Percentiles rank a stretch among this genome's conserved stretches.
Conservation (phyloP, 2,888 invertebrate species). For the Atethmia centrago region DNA sequence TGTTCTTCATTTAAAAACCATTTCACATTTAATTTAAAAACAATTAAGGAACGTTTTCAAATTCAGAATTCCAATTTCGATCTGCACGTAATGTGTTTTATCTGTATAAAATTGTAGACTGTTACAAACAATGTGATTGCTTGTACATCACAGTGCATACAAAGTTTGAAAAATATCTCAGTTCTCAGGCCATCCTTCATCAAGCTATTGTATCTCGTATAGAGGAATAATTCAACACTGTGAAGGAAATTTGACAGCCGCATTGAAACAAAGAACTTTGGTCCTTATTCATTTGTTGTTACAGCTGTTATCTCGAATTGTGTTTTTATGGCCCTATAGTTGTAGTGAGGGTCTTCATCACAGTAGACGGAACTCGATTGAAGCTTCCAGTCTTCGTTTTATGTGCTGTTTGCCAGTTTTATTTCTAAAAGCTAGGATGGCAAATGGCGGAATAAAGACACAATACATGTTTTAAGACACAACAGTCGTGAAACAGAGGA, state of each 20-base stretch:
- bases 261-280: slow-evolving; percentile 50
- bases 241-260: slow-evolving; percentile 62
- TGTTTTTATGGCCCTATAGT: slow-evolving; percentile 45
- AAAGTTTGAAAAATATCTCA: slow-evolving; percentile 55
- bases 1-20: slow-evolving; percentile 10
- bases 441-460: slow-evolving; percentile 54
- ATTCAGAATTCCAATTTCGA: slow-evolving; percentile 28
- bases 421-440: slow-evolving; percentile 48
- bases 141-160: slow-evolving; percentile 37
- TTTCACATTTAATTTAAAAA: slow-evolving; percentile 23
- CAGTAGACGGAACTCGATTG: slow-evolving; percentile 57
- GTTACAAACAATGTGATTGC: slow-evolving; percentile 35
- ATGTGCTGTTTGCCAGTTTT: slow-evolving; percentile 59
- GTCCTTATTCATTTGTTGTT: slow-evolving; percentile 28
- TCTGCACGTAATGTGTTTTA: slow-evolving; percentile 13
- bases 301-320: slow-evolving; percentile 49
- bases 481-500: slow-evolving; percentile 36
- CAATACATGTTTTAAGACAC: slow-evolving; percentile 37
- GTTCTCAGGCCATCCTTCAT: slow-evolving; percentile 56
- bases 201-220: slow-evolving; percentile 45
- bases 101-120: slow-evolving; percentile 30
- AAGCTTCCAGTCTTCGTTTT: slow-evolving; percentile 57
- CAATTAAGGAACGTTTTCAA: slow-evolving; percentile 17
- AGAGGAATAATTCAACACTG: slow-evolving; percentile 65
- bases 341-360: slow-evolving; percentile 45